phyloP scores from a whole-genome alignment of 2,888 invertebrate genomes.

The Nowickia ferox region DNA sequence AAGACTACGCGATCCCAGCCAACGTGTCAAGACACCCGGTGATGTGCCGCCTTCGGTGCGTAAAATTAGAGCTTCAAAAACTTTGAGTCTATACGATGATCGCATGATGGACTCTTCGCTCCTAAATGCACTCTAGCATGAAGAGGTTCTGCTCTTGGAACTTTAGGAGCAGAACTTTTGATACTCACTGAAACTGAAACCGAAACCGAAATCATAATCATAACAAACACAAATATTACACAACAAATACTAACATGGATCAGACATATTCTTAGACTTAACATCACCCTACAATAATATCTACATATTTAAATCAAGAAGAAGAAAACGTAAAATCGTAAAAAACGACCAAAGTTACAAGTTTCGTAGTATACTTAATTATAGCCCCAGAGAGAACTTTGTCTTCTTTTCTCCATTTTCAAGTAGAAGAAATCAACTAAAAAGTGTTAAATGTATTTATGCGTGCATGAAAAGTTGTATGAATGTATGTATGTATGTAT shows the following conservation, averaged over 20 bases:
- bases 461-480: slow-evolving; percentile 33
- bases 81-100: slow-evolving; percentile 94
- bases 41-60: slow-evolving; percentile 91
- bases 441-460: slow-evolving; percentile 59
- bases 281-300: neutral
- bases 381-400: slow-evolving; percentile 16
- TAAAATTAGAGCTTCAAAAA: slow-evolving; percentile 88
- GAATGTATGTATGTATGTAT: slow-evolving; percentile 50
- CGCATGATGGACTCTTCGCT: slow-evolving; percentile 89
- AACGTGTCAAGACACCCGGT: slow-evolving; percentile 91
- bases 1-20: slow-evolving; percentile 89
- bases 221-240: slow-evolving; percentile 14
- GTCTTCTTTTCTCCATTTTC: neutral
- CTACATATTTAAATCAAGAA: neutral
- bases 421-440: neutral
- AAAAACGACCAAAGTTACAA: slow-evolving; percentile 51
- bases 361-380: slow-evolving; percentile 21
- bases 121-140: slow-evolving; percentile 83
- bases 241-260: slow-evolving; percentile 11
- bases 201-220: slow-evolving; percentile 47
- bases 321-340: neutral
- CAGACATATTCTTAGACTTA: slow-evolving; percentile 23
- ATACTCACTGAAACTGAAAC: slow-evolving; percentile 36
- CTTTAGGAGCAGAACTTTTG: slow-evolving; percentile 79
- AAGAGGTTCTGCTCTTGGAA: slow-evolving; percentile 83